These are phyloP conservation scores for Sebastes elongatus DNA, from an alignment of 2,797 vertebrate species.

Conservation along the genomic window DNA sequence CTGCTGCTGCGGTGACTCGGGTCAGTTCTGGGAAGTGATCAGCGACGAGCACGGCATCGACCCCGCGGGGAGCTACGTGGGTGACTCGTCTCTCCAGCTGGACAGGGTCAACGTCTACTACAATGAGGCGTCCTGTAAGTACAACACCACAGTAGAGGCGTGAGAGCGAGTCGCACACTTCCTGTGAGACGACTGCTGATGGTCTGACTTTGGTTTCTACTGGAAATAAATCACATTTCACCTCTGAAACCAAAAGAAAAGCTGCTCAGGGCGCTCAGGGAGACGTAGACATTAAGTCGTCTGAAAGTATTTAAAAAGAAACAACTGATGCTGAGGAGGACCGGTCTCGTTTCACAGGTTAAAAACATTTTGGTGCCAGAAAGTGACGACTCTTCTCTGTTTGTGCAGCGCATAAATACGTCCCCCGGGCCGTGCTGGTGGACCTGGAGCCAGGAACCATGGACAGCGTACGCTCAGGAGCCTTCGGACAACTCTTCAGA, in stretches of 20 bases:
- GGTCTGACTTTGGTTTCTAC: background rate
- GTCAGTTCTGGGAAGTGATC: conserved; percentile 96
- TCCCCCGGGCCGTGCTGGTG: conserved; percentile 84
- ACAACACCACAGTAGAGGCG: background rate
- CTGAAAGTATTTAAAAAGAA: background rate
- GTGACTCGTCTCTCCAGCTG: conserved; percentile 91
- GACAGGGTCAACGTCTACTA: conserved; percentile 95
- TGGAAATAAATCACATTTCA: background rate
- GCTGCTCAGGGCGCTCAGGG: too few relatives aligned
- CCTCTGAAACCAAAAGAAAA: background rate
- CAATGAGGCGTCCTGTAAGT: conserved; percentile 94
- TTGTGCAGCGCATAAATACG: conserved; percentile 83
- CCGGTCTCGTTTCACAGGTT: too few relatives aligned
- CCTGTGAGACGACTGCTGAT: background rate
- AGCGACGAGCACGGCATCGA: conserved; percentile 94
- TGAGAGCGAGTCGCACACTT: background rate
- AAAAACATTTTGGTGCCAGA: too few relatives aligned
- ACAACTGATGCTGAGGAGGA: background rate
- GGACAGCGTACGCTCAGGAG: conserved; percentile 86
- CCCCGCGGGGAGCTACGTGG: conserved; percentile 89
- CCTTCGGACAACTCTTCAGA: conserved; percentile 85
- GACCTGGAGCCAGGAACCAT: conserved; percentile 87
- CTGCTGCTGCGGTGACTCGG: background rate
- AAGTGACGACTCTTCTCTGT: background rate
- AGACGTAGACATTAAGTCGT: too few relatives aligned